These are phyloP conservation scores for Stegophylla sp. DNA, from an alignment of 2,888 invertebrate species.

Conservation along the genomic window DNA sequence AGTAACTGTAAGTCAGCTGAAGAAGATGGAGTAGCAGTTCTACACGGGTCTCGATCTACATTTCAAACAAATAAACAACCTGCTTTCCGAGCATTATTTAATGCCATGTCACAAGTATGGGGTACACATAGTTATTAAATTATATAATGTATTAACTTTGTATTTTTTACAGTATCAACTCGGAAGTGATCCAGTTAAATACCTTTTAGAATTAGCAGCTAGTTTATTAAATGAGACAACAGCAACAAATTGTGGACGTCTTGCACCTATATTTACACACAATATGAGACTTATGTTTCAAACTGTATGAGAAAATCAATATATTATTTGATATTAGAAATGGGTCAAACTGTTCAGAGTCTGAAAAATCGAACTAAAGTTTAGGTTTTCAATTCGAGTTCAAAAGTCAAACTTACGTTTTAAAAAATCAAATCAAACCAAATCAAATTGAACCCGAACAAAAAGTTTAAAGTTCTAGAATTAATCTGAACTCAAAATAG, in stretches of 20 bases:
- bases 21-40: constrained; percentile 76
- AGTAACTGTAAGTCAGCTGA: constrained; percentile 82
- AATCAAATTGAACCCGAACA: too few species aligned
- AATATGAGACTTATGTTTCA: constrained; percentile 50
- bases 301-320: constrained; percentile 12
- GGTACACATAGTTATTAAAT: constrained; percentile 10
- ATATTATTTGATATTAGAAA: too few species aligned
- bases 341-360: too few species aligned
- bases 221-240: constrained; percentile 65
- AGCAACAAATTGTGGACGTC: constrained; percentile 71
- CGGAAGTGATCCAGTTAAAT: constrained; percentile 71
- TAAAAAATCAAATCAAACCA: too few species aligned
- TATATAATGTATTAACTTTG: constrained; percentile 36
- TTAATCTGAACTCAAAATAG: too few species aligned
- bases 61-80: constrained; percentile 88
- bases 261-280: constrained; percentile 53
- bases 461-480: too few species aligned
- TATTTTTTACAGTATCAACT: constrained; percentile 70
- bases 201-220: constrained; percentile 68
- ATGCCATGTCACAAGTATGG: constrained; percentile 70
- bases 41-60: constrained; percentile 87
- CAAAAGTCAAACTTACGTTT: too few species aligned
- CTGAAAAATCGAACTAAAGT: too few species aligned
- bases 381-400: too few species aligned
- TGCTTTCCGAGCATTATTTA: constrained; percentile 77